Conservation (phyloP, 1,140 invertebrate genomes). For the Neotoxoptera formosana region DNA sequence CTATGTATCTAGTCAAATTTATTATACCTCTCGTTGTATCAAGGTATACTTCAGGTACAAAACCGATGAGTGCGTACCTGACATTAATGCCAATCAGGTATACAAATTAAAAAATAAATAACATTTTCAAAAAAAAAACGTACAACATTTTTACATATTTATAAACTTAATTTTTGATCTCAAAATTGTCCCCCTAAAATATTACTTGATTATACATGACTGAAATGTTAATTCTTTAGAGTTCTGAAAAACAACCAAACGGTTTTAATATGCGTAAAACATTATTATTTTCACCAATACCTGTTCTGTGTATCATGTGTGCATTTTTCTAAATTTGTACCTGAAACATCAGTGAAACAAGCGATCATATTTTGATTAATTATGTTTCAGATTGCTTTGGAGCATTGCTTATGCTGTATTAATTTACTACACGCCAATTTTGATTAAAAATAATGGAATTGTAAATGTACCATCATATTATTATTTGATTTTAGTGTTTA, state of each 20-base stretch:
- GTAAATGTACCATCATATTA: background rate
- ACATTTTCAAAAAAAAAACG: background rate
- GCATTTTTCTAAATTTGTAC: background rate
- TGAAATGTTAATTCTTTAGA: too few relatives aligned
- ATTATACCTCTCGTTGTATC: background rate
- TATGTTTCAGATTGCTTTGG: slow-evolving; percentile 13
- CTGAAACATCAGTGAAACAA: background rate
- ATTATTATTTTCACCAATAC: background rate
- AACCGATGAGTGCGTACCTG: slow-evolving; percentile 23
- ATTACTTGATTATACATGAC: too few relatives aligned
- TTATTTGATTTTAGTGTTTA: background rate
- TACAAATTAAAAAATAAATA: background rate
- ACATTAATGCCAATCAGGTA: slow-evolving; percentile 16
- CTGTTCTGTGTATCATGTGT: too few relatives aligned
- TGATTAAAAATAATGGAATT: background rate
- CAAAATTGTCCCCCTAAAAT: background rate
- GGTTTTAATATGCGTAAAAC: background rate
- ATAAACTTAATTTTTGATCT: background rate
- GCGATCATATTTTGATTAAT: background rate
- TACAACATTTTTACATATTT: background rate
- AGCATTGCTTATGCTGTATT: background rate
- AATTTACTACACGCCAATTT: background rate
- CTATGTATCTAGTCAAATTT: background rate
- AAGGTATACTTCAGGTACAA: background rate
- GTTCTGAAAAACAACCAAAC: background rate